Percentiles rank a stretch among this genome's conserved stretches.
phyloP scores from a whole-genome alignment of 2,797 vertebrate genomes.

The Lepilemur ruficaudatus region DNA sequence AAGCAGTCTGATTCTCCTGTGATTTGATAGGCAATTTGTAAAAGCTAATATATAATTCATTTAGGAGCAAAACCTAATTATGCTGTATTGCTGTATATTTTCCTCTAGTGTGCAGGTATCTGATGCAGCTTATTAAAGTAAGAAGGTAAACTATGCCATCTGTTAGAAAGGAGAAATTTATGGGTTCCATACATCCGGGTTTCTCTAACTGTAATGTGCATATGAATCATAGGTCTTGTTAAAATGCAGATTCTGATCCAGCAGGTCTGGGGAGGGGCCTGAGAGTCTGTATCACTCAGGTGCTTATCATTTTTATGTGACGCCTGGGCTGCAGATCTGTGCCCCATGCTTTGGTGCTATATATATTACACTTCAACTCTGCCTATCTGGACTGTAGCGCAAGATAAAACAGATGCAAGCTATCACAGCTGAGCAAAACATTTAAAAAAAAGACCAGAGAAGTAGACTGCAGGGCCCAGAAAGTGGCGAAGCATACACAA shows the following conservation, averaged over 20 bases:
- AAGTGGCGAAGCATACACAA: rapidly evolving
- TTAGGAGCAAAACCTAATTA: conserved; percentile 61
- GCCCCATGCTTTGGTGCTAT: background rate
- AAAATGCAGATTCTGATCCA: background rate
- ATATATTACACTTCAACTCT: background rate
- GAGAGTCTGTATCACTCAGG: background rate
- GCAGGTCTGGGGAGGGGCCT: background rate
- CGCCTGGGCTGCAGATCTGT: background rate
- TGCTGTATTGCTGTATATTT: conserved; percentile 20
- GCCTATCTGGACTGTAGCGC: background rate
- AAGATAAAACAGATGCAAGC: background rate
- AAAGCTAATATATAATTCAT: conserved; percentile 60
- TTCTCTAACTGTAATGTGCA: background rate
- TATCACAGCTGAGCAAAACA: background rate
- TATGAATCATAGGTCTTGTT: background rate
- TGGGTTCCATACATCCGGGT: background rate
- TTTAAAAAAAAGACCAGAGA: background rate
- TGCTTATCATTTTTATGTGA: background rate
- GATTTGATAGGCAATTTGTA: conserved; percentile 46
- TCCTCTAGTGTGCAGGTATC: conserved; percentile 29
- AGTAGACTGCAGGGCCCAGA: background rate
- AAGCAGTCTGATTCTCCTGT: background rate
- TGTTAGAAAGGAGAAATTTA: background rate
- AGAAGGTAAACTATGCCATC: background rate
- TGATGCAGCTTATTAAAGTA: background rate